Evolutionary conservation across 2,888 invertebrate genomes (phyloP), one percentile per base, ranked within the genome.

Genomic region (Nomada ruficornis): DNA sequence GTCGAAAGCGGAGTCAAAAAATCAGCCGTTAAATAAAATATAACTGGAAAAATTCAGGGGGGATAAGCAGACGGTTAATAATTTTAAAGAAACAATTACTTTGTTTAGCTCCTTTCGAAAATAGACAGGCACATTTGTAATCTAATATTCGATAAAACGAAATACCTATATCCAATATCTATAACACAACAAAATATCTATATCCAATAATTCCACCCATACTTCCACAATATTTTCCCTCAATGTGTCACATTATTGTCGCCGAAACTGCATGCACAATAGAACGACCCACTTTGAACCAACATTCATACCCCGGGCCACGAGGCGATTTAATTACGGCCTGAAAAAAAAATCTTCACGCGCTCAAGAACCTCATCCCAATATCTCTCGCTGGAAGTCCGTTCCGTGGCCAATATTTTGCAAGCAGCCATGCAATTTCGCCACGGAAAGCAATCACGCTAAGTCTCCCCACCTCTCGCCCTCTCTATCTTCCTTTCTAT

Each of bases 341-440:
- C 4, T 15, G 55, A 20, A 26, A 55, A 18, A 47, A 63, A 1
- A 59, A 44, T 2, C 26, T 70, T 5, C 23, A 5, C 11, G 26
- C 50, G 5, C 26, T 18, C 3, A 50, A 44, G 59, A 50, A 52
- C 11, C 23, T 44, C 29, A 5, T 26, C 18, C 26, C n/a, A 69
- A 69, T 57, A 5, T 50, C 50, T 70, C 50, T 36, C 7, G 4
- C 7, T 68, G 15, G 9, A 59, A 26, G 59, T 52, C n/a, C 18
- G 23, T 20, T 29, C 44, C 11, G 54, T 62, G 68, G n/a, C 42
- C 20, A 78, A 72, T 77, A 77, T 77, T 77, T 77, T 72, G 64
- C 57, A 50, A 71, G 23, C 63, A 36, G 7, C 50, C 55, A 57
- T 59, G 50, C 71, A 57, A 47, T 62, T 70, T 63, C 36, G 47